Base-by-base conservation (phyloP, 1,140 invertebrate genomes). In the Acyrthosiphon pisum region DNA sequence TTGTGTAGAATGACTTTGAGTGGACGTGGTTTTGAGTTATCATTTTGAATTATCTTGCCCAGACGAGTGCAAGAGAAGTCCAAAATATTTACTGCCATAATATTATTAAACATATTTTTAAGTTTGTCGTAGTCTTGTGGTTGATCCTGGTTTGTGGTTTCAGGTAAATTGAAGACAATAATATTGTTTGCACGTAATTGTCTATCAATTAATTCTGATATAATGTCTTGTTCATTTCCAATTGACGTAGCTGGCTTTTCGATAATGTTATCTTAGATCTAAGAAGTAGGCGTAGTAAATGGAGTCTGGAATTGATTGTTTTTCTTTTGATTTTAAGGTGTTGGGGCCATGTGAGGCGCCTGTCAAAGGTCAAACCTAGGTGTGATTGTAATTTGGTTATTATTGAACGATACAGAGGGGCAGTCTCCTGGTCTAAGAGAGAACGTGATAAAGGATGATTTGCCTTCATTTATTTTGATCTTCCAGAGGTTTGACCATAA, bases 201-300 rank as follows among this genome's bases (percentile, higher is more conserved):
- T 41, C 35, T 84, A 44, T 84, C 83, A 41, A 84, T 44, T 84
- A 84, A 44, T 44, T 84, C 83, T 44, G 83, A 84, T 44, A 84
- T 84, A 44, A 83, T 83, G 37, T 23, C 26, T 84, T 84, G 22
- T 84, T 84, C 7, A 84, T 26, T 44, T 84, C 41, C 83, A 41
- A 84, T 44, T 84, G 37, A 44, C 7, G 83, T 44, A 84, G 41
- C 2, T 84, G 83, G 23, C 41, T 26, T 84, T 84, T 44, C 83
- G 14, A 84, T 84, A n/a, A n/a, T n/a, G n/a, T n/a, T n/a, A n/a
- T n/a, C n/a, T n/a, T n/a, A n/a, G n/a, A n/a, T n/a, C n/a, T n/a
- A n/a, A n/a, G n/a, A n/a, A n/a, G n/a, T n/a, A n/a, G n/a, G n/a
- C n/a, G n/a, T n/a, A n/a, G n/a, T n/a, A n/a, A n/a, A n/a, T n/a